Evolutionary conservation across 2,888 invertebrate species (phyloP), one percentile per base, ranked within the genome.

Genomic region (Graphium colonna): DNA sequence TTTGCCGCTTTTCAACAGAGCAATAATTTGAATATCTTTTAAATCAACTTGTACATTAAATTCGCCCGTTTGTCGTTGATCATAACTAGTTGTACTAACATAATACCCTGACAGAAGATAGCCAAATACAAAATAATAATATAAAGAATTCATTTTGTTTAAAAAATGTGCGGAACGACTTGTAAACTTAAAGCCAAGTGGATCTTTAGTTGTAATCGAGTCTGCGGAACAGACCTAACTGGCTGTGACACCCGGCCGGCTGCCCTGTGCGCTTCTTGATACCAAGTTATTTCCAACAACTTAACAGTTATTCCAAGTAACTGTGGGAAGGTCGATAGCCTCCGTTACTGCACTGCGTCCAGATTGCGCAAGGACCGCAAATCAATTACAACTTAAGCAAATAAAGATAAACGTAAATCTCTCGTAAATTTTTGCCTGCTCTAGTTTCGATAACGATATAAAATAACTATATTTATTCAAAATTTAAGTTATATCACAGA

Each of bases 31-130:
- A 59, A 96, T 90, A 79, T 95, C 94, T 82, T 95, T 95, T 60
- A 96, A 83, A 77, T 94, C 94, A 59, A 96, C 89, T 71, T 95
- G 95, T 61, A 96, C 93, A 78, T 96, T 96, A 62, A 94, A 90
- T 64, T 94, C 93, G 15, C 96, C 96, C 2, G 91, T 92, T 82
- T 96, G 96, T 41, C 94, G 91, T 77, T 96, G 95, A 77, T 96
- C 95, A 77, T 77, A 75, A 44, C 67, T 68, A 15, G 68, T 71
- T 1, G 77, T 68, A 56, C 71, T 67, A 16, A 67, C 75, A 38
- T 59, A 65, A 49, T 63, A 57, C 26, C 39, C 33, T 8, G 64
- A 65, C 49, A 73, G 59, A 55, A 74, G 39, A 44, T 57, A 71
- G 57, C 58, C 71, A 52, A 67, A n/a, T n/a, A n/a, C 33, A 18